phyloP scores from a whole-genome alignment of 2,113 vertebrate species.

The Choloepus hoffmanni region DNA sequence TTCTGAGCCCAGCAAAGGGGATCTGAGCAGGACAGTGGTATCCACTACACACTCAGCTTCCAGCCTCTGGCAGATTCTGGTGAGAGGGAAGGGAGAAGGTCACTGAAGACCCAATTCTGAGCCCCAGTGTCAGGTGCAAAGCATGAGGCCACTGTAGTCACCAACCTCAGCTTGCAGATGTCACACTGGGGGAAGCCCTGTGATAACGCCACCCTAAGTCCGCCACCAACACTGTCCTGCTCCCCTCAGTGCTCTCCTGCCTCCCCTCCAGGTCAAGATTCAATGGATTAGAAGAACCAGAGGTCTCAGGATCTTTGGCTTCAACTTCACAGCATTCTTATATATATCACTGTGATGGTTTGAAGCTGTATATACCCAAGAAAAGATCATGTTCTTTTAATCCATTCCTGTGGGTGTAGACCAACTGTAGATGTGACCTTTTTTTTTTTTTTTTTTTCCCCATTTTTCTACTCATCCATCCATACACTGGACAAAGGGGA shows the following conservation, averaged over 20 bases:
- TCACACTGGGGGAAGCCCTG: not conserved
- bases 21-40: not conserved
- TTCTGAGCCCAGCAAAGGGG: not conserved
- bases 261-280: not conserved
- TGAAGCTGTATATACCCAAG: no score
- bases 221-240: no score
- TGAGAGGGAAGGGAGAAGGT: not conserved
- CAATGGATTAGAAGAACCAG: not conserved
- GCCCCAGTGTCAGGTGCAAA: not conserved
- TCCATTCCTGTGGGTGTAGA: no score
- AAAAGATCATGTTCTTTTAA: no score
- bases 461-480: no score
- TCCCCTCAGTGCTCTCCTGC: not conserved
- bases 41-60: not conserved
- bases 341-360: no score
- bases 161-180: not conserved
- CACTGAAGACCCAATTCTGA: not conserved
- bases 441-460: no score
- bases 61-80: not conserved
- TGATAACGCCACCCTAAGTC: not conserved
- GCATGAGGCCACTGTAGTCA: not conserved
- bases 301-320: not conserved
- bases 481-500: no score
- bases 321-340: not conserved
- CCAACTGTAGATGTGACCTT: no score